Percentiles rank a stretch among this genome's conserved stretches.
phyloP scores from a whole-genome alignment of 2,797 vertebrate genomes.

The Prionace glauca region DNA sequence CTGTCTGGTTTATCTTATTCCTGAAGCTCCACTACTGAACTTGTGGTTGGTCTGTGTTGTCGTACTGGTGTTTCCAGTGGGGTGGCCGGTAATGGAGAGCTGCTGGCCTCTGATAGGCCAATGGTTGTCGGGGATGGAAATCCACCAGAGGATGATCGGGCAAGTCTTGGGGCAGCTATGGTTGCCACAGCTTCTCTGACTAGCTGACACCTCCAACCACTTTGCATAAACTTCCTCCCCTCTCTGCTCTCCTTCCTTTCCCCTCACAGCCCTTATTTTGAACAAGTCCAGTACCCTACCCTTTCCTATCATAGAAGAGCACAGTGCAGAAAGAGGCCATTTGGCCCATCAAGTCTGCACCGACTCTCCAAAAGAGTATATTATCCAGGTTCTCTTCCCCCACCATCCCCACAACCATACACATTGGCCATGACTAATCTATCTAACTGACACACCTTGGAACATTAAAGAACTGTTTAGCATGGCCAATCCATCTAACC shows the following conservation, averaged over 20 bases:
- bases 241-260: not conserved
- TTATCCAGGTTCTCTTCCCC: no score
- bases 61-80: not conserved
- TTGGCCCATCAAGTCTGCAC: no score
- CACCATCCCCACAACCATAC: no score
- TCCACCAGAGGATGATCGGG: not conserved
- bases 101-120: not conserved
- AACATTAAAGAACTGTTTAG: no score
- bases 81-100: not conserved
- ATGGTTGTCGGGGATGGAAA: not conserved
- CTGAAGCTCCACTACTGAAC: not conserved
- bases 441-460: no score
- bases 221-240: no score
- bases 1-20: not conserved
- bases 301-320: not conserved
- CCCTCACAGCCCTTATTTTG: not conserved
- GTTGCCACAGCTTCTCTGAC: not conserved
- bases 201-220: no score
- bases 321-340: no score
- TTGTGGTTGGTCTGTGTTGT: not conserved
- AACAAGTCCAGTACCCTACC: not conserved
- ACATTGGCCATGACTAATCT: no score
- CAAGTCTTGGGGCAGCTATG: not conserved
- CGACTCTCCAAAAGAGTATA: no score
- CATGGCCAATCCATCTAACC: no score